Conservation (phyloP, 2,888 invertebrate species). For the Hyposoter dolosus region DNA sequence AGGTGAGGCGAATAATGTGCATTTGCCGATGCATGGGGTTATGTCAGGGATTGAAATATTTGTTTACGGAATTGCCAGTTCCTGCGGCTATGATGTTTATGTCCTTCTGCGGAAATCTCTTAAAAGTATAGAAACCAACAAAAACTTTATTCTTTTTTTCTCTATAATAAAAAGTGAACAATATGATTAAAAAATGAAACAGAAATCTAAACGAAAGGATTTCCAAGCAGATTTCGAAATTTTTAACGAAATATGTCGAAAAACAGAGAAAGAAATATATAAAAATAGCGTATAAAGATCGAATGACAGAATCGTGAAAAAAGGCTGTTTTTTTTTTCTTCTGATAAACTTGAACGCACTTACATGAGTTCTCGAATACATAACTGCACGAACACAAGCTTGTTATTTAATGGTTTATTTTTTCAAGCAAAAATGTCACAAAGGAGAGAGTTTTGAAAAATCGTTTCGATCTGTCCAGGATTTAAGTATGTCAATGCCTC, state of each 20-base stretch:
- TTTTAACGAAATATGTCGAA: neutral
- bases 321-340: neutral
- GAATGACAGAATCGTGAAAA: neutral
- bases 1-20: neutral
- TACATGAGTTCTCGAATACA: neutral
- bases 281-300: neutral
- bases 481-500: slow-evolving; percentile 31
- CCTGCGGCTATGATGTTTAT: neutral
- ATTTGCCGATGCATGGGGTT: slow-evolving; percentile 13
- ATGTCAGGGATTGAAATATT: slow-evolving; percentile 21
- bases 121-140: neutral
- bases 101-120: neutral
- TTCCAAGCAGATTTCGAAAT: neutral
- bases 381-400: neutral
- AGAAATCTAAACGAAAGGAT: neutral
- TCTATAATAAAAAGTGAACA: no score
- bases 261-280: neutral
- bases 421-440: neutral
- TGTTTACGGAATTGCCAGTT: neutral
- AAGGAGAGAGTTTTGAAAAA: neutral
- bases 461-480: neutral
- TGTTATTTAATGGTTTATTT: neutral
- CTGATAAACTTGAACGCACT: neutral
- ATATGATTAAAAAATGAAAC: neutral
- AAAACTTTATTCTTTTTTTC: neutral